Evolutionary conservation across 2,888 invertebrate genomes (phyloP), one percentile per base, ranked within the genome.

Genomic region (Pristionchus mayeri): DNA sequence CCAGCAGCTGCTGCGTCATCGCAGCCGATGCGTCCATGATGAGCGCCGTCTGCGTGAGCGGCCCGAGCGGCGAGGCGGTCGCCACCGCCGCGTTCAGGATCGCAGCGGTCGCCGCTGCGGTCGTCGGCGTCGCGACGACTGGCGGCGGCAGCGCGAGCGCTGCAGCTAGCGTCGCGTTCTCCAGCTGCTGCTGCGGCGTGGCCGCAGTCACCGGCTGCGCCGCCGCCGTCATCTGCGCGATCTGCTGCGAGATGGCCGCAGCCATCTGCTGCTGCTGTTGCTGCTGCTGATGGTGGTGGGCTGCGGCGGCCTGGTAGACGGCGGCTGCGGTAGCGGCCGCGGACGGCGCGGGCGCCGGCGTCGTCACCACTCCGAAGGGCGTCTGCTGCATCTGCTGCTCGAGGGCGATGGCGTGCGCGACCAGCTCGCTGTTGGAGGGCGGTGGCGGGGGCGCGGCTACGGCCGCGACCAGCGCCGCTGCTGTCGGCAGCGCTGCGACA

Each of bases 341-440:
- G 2, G 63, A 27, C 9, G 16, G 71, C 48, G 48, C 50, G 16
- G 48, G 71, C 27, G 75, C 44, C 2, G 79, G 21, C 16, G 79
- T 34, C 21, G 37, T 54, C 0, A 21, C 40, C 11, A 7, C 24
- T 11, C 24, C 40, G 30, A 27, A 24, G 44, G 44, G 52, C 34
- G n/a, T 18, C 63, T 82, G 81, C 63, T 82, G 81, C 48, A 57
- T 44, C 44, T 63, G 63, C 81, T 82, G 81, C 63, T 82, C 80
- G n/a, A 80, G 21, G 24, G 80, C 80, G 52, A 80, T 80, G 37
- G 80, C 80, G 13, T 37, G 54, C 4, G 80, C 80, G 21, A 80
- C 37, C 30, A 78, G 27, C 48, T 78, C 50, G 2, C 37, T 34
- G 54, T 11, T 80, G 9, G 80, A 16, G 3, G 34, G 80, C 54